Evolutionary conservation across 2,888 invertebrate species (phyloP), one percentile per base, ranked within the genome.

Genomic region (Cheilosia pagana): DNA sequence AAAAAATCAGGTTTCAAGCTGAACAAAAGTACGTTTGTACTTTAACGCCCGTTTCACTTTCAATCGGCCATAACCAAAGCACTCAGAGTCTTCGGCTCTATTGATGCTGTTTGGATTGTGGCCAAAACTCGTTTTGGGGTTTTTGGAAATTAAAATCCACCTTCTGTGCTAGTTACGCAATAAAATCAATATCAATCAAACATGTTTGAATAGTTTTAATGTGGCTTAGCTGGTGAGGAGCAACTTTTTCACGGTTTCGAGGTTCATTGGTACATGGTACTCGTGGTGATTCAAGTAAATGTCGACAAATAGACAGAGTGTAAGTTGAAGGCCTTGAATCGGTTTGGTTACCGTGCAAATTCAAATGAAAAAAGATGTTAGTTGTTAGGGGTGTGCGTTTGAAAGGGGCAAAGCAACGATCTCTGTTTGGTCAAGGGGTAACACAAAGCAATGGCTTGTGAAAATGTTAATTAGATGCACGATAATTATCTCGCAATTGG

Each of bases 261-360:
- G 50, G 78, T 59, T 78, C 57, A 52, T 28, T 50, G 28, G 57
- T 63, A 63, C 63, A 21, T 50, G 28, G 57, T 63, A 63, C 63
- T 60, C 14, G 5, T 25, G 19, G 8, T 23, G 14, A 62, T 6
- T 52, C 10, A n/a, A 53, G 10, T 59, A 65, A 39, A 43, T 45
- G 23, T 57, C 55, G 23, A 43, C 55, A 50, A 59, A 71, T 39
- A 70, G 70, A 65, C 21, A 60, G 35, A 35, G 35, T 12, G 35
- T 35, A 48, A 75, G 55, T 68, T 63, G 68, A 81, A 81, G 68
- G 62, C 81, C 81, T 81, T 81, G 81, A 19, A 75, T 3, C 60
- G 43, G 53, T 60, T 55, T 31, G 21, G 53, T 21, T 43, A 43
- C n/a, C 19, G 31, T 19, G 12, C 63, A 50, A 50, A 63, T 35